phyloP scores from a whole-genome alignment of 2,113 vertebrate species.

The Halcyon malimbica region DNA sequence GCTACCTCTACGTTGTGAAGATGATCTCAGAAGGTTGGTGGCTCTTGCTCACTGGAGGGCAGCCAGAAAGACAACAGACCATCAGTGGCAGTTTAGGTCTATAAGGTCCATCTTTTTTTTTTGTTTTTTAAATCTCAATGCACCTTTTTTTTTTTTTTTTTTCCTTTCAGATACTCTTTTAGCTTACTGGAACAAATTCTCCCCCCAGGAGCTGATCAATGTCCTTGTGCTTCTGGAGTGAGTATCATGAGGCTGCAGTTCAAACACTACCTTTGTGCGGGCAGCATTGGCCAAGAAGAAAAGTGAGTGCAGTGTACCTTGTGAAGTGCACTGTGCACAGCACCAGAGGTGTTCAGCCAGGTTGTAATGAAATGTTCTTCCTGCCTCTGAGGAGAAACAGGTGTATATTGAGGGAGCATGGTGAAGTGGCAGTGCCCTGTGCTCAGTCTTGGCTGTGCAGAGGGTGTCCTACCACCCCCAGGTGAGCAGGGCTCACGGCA shows the following conservation, averaged over 20 bases:
- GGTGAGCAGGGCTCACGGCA: fast-evolving
- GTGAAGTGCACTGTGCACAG: neutral
- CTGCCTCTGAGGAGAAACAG: neutral
- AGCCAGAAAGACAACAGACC: neutral
- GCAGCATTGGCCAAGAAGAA: neutral
- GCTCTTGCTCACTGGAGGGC: neutral
- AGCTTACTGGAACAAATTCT: conserved; percentile 94
- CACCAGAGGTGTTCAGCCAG: neutral
- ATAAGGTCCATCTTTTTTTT: neutral
- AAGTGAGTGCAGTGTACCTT: neutral
- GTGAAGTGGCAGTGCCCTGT: neutral
- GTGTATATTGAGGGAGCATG: fast-evolving
- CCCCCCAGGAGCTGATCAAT: conserved; percentile 90
- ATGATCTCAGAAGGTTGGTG: conserved; percentile 93
- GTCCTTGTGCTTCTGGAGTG: conserved; percentile 92
- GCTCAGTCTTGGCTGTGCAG: neutral
- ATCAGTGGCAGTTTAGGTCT: neutral
- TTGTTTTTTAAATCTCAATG: neutral
- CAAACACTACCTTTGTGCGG: neutral
- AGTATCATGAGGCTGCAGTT: conserved; percentile 64
- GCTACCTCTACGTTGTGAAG: conserved; percentile 89
- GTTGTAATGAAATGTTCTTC: neutral
- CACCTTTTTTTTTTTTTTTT: neutral
- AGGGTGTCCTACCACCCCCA: neutral
- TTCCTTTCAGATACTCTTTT: conserved; percentile 84